These are phyloP conservation scores for Chrysodeixis includens DNA, from an alignment of 2,888 invertebrate genomes.

Conservation along the genomic window DNA sequence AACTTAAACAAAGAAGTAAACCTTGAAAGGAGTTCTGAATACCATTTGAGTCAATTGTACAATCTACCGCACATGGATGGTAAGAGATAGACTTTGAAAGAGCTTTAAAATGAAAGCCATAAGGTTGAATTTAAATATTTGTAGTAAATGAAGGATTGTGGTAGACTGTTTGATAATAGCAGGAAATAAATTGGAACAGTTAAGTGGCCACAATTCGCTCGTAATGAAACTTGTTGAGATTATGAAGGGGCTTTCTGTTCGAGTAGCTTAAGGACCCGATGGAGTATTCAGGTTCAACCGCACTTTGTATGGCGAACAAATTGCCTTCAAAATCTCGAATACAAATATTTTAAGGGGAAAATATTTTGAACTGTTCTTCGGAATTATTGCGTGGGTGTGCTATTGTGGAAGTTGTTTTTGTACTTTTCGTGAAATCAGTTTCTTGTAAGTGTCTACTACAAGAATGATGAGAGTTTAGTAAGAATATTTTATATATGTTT, in stretches of 20 bases:
- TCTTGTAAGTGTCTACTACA: too few relatives aligned
- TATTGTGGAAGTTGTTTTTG: too few relatives aligned
- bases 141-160: neutral
- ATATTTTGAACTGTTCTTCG: too few relatives aligned
- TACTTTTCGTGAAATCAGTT: too few relatives aligned
- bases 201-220: conserved; percentile 25
- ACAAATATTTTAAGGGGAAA: neutral
- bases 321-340: neutral
- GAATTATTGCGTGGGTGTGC: too few relatives aligned
- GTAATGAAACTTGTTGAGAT: conserved; percentile 19
- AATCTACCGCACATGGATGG: too few relatives aligned
- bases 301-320: neutral
- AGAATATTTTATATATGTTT: too few relatives aligned
- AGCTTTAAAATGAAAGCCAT: neutral
- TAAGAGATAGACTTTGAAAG: neutral
- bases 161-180: neutral
- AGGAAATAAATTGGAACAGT: conserved; percentile 17
- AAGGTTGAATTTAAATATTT: neutral
- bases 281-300: conserved; percentile 1
- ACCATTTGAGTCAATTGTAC: neutral
- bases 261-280: conserved; percentile 12
- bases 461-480: too few relatives aligned
- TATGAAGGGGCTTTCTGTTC: conserved; percentile 5
- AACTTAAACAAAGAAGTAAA: conserved; percentile 6
- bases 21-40: neutral